phyloP scores from a whole-genome alignment of 2,797 vertebrate genomes.

The Psittacula derbiana region DNA sequence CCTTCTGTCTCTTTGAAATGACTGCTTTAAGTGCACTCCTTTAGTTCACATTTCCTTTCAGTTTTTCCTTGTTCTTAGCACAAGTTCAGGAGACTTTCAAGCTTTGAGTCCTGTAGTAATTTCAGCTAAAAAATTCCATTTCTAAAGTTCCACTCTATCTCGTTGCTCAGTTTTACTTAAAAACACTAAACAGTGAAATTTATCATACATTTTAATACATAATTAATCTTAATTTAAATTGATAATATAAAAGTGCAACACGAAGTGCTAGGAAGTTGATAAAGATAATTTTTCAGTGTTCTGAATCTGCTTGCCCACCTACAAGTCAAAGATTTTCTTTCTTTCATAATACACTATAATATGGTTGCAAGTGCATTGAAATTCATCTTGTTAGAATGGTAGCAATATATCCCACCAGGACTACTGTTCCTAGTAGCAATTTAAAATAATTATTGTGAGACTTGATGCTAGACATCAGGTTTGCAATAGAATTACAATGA shows the following conservation, averaged over 20 bases:
- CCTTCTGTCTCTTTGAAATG: neutral
- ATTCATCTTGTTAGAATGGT: constrained; percentile 92
- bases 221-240: constrained; percentile 60
- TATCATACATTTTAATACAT: constrained; percentile 40
- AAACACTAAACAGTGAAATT: neutral
- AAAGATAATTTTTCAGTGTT: constrained; percentile 65
- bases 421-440: constrained; percentile 92
- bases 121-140: constrained; percentile 22
- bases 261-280: constrained; percentile 61
- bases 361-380: constrained; percentile 85
- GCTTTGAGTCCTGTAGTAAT: neutral
- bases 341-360: constrained; percentile 82
- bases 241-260: constrained; percentile 46
- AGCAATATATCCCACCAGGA: constrained; percentile 95
- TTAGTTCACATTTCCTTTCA: neutral
- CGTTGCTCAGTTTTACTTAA: neutral
- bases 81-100: neutral
- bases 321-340: constrained; percentile 77
- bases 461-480: constrained; percentile 92
- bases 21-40: neutral
- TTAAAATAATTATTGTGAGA: constrained; percentile 98
- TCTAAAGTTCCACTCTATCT: constrained; percentile 16
- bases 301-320: constrained; percentile 74
- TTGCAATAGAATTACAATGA: constrained; percentile 92
- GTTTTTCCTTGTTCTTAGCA: neutral